Base-by-base conservation (phyloP, 2,113 vertebrate species). In the Sphyrna mokarran region DNA sequence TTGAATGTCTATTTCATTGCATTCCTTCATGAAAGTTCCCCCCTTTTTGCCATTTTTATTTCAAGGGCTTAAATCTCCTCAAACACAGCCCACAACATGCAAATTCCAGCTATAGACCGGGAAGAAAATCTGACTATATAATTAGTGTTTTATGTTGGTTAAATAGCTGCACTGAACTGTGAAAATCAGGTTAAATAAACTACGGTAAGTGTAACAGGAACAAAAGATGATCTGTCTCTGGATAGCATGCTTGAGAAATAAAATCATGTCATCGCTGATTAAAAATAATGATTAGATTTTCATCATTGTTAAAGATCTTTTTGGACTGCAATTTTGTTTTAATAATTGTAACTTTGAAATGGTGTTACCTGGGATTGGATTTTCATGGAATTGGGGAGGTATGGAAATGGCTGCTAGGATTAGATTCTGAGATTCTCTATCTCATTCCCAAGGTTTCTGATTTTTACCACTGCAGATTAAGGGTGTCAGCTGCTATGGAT, bases 91-190 rank as follows among this genome's bases (percentile, higher is more conserved):
- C 10, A 13, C 85, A 87, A 87, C 3, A 29, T 89, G 54, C 48
- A 61, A 89, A 89, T 61, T 89, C 26, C 48, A 29, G 26, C 48
- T 89, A 10, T 89, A 61, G 13, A 58, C 11, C 86, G 16, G 86
- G 29, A 29, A 33, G 58, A 33, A 29, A 89, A 54, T 58, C 86
- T 89, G 54, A 58, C 86, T 89, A 22, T 48, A 9, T 86, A 29
- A 89, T 89, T 61, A 89, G 86, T 33, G 54, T 90, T 90, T 90
- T 33, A 58, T 33, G 29, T 90, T 90, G 61, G 87, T 61, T 61
- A 90, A 90, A 90, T 90, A 54, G 26, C 87, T 90, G 54, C 87
- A 90, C 0, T 33, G 87, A 90, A 90, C 87, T 90, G 87, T 90
- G 54, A 90, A 90, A 61, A 61, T 90, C 26, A 33, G 13, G 26